Conservation (phyloP, 2,113 vertebrate species). For the Romanogobio albipinnatus region DNA sequence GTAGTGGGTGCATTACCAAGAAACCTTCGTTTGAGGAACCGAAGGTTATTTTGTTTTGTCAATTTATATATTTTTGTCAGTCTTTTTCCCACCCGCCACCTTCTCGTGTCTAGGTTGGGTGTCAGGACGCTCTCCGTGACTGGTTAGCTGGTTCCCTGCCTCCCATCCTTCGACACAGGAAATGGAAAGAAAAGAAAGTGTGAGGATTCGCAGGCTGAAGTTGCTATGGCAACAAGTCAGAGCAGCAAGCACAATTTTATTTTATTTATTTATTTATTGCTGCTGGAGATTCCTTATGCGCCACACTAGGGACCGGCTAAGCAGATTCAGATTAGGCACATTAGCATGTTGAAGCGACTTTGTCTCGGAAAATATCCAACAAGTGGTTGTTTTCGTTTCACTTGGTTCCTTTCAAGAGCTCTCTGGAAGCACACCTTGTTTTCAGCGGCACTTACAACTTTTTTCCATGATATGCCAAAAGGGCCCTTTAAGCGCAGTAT, state of each 20-base stretch:
- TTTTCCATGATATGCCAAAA: not conserved
- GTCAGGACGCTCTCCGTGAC: not conserved
- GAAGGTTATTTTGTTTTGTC: constrained; percentile 26
- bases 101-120: not conserved
- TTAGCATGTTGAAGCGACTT: constrained; percentile 39
- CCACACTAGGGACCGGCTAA: constrained; percentile 24
- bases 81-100: not conserved
- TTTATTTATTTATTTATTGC: constrained; percentile 13
- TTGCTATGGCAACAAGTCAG: constrained; percentile 60
- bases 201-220: constrained; percentile 30
- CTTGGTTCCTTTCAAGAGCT: not conserved
- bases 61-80: not conserved
- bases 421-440: not conserved
- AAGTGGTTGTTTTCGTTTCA: constrained; percentile 26
- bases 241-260: not conserved
- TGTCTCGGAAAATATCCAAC: constrained; percentile 1
- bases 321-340: constrained; percentile 32
- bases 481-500: not conserved
- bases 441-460: not conserved
- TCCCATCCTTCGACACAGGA: constrained; percentile 45
- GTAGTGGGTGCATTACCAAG: not conserved
- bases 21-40: constrained; percentile 20
- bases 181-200: constrained; percentile 19
- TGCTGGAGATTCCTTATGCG: constrained; percentile 16
- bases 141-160: constrained; percentile 15